These are phyloP conservation scores for Cordilura impudica DNA, from an alignment of 2,888 invertebrate species.

Conservation along the genomic window DNA sequence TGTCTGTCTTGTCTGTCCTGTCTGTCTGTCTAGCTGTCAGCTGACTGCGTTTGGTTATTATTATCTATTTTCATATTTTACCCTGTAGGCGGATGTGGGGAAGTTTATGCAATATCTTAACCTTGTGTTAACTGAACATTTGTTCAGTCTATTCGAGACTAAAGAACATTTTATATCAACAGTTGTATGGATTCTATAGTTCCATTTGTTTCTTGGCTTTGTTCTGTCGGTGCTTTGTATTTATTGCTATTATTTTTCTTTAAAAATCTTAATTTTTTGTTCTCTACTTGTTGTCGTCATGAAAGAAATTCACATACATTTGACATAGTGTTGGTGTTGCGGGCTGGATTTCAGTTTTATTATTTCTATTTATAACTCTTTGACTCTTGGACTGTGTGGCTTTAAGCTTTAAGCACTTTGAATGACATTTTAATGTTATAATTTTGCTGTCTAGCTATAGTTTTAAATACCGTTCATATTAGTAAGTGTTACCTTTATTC, in stretches of 20 bases:
- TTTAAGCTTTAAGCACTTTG: slow-evolving; percentile 17
- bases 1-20: not conserved
- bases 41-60: no score
- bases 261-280: not conserved
- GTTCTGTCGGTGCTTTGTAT: not conserved
- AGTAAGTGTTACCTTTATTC: no score
- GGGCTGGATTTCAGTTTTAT: not conserved
- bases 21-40: not conserved
- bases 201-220: not conserved
- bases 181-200: not conserved
- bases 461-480: no score
- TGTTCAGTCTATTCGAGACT: not conserved
- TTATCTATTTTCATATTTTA: not conserved
- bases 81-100: not conserved
- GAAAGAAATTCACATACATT: not conserved
- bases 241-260: no score
- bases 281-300: not conserved
- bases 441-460: slow-evolving; percentile 21
- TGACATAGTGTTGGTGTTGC: not conserved
- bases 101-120: not conserved
- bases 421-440: slow-evolving; percentile 33
- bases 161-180: not conserved
- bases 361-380: slow-evolving; percentile 5
- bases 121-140: not conserved
- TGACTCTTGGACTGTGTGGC: no score